Percentiles rank a stretch among this genome's conserved stretches.
Conservation (phyloP, 2,797 vertebrate genomes). For the Dryobates pubescens region DNA sequence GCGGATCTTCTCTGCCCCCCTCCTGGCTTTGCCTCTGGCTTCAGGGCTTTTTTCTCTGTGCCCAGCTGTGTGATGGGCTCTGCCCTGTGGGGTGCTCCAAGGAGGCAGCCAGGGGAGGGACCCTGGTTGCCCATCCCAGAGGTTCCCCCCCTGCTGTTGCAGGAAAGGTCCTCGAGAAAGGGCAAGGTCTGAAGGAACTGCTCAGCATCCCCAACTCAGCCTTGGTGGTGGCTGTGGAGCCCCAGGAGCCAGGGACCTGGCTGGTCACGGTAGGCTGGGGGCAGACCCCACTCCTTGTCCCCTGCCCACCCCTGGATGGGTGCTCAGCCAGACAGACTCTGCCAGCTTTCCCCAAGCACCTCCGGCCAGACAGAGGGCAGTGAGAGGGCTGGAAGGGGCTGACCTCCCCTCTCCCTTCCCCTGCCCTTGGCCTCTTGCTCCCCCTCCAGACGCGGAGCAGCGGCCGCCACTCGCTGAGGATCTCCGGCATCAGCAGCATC, state of each 20-base stretch:
- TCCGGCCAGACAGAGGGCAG: background rate
- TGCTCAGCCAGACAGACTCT: background rate
- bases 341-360: background rate
- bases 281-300: background rate
- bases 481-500: constrained; percentile 90
- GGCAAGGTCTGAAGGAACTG: constrained; percentile 87
- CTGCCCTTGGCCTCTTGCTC: background rate
- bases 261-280: constrained; percentile 84
- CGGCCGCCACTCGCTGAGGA: constrained; percentile 90
- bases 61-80: background rate
- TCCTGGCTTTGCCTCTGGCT: background rate
- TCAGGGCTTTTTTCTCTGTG: background rate
- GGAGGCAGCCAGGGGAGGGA: background rate
- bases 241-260: constrained; percentile 88
- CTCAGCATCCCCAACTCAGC: constrained; percentile 94
- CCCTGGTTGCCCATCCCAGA: rapidly evolving
- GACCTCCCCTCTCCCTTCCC: background rate
- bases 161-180: constrained; percentile 86
- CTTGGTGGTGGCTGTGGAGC: constrained; percentile 88
- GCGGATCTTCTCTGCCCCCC: background rate
- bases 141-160: background rate
- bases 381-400: background rate
- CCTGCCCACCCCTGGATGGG: background rate
- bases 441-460: constrained; percentile 85
- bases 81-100: rapidly evolving